Base-by-base conservation (phyloP, 2,888 invertebrate genomes). In the Ormyrus nitidulus region DNA sequence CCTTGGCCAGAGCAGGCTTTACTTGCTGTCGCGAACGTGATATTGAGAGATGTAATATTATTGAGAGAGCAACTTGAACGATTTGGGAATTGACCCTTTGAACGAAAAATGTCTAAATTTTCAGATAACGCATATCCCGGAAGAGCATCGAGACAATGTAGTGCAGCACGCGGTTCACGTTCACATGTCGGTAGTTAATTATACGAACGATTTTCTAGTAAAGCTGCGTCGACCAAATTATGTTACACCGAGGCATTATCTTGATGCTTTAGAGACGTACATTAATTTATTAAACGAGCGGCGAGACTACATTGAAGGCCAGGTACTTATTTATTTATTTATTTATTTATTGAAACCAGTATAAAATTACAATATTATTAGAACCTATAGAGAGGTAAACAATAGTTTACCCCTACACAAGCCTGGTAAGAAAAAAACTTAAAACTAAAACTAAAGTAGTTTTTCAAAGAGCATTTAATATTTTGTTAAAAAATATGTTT, bases 1-100 rank as follows among this genome's bases (percentile, higher is more conserved):
- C 95, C 97, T 0, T 98, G 98, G 98, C 97, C 98, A 0, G 93
- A 95, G 83, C 96, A 98, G 89, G 98, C 98, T 0, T 89, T 98
- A 68, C 92, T 95, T 75, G 96, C 97, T 0, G 97, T 98, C 0
- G 98, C 98, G 0, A 95, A 95, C 77, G 95, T 96, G 0, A 96
- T 95, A 86, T 92, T 98, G 0, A 93, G 95, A 85, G 95, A 97
- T 84, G 94, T 95, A 92, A 90, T 93, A 46, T 13, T 51, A 58
- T 53, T 19, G 11, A 65, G 11, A 72, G n/a, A 53, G 34, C 34
- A 4, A 34, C 34, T 34, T 34, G 4, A 34, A 34, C 34, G 34
- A 34, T 34, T 34, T 34, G 34, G 1, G 34, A 0, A 34, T 34
- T 4, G 34, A 4, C 6, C 48, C 1, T 69, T 78, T 34, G 34